Base-by-base conservation (phyloP, 2,113 vertebrate species). In the Taxidea taxus region DNA sequence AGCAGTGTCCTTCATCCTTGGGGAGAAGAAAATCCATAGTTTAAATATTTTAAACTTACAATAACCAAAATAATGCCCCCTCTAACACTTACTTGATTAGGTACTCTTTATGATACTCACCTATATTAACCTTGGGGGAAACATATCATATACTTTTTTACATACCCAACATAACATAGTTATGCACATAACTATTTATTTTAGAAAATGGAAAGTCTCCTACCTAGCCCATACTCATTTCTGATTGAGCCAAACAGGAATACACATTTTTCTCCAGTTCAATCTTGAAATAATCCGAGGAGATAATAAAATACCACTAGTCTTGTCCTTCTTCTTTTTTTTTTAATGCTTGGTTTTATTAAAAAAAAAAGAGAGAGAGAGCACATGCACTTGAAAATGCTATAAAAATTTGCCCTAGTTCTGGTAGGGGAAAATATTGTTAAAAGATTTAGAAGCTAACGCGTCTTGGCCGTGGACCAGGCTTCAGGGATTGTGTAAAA, bases 1-100 rank as follows among this genome's bases (percentile, higher is more conserved):
- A 98, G 97, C 98, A 98, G 95, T 72, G 74, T 98, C 98, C 98
- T 98, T 98, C 97, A 98, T 98, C 98, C 98, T 98, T 98, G 91
- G 96, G 97, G 82, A 98, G 97, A 96, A 98, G 98, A 98, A 95
- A 98, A 98, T 97, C 98, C 97, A 97, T 86, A 60, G 54, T 98
- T 98, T 98, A 98, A 98, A 98, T 97, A 98, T 98, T 97, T 98
- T 97, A 98, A 98, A 77, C 42, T 4, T 47, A 47, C 42, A 77
- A 77, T 77, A 77, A 77, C 42, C 42, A 77, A 77, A 47, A 47
- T 47, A 77, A 77, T 31, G 47, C 44, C 42, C 27, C 47, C 7
- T 29, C 42, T 47, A 77, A 47, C 27, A 77, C 7, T 77, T 47
- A 77, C 27, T 77, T 47, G 74, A 47, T 18, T 47, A 31, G 29